Percentiles rank a stretch among this genome's conserved stretches.
phyloP scores from a whole-genome alignment of 2,113 vertebrate genomes.

The Lophochroa leadbeateri region DNA sequence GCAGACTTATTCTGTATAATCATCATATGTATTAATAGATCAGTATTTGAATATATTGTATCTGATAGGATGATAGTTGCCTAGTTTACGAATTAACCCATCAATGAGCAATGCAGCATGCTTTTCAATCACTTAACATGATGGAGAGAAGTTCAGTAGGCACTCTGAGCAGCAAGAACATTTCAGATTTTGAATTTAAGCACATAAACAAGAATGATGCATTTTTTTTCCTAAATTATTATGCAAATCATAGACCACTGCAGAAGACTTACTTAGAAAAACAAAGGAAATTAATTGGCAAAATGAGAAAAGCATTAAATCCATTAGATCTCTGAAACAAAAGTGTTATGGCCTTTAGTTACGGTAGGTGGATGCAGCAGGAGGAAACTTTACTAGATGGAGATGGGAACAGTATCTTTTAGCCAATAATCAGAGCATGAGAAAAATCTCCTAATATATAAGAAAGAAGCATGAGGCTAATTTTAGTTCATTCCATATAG shows the following conservation, averaged over 20 bases:
- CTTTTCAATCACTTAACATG: neutral
- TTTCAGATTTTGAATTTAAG: neutral
- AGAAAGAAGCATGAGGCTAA: slow-evolving; percentile 16
- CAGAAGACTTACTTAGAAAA: neutral
- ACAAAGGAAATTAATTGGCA: neutral
- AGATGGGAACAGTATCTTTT: neutral
- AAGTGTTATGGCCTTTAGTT: neutral
- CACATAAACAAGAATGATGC: neutral
- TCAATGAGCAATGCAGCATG: neutral
- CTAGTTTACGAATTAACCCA: neutral
- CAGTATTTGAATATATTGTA: neutral
- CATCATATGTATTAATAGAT: neutral
- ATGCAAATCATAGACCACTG: neutral
- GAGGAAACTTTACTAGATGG: neutral
- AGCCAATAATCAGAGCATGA: slow-evolving; percentile 8
- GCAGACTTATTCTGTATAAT: neutral
- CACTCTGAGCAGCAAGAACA: neutral
- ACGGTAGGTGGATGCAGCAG: neutral
- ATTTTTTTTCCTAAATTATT: neutral
- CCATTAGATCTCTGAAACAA: neutral
- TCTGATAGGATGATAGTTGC: neutral
- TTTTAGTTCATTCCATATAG: slow-evolving; percentile 46
- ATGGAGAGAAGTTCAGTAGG: neutral
- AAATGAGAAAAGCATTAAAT: neutral
- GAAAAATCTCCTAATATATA: neutral